Evolutionary conservation across 2,888 invertebrate genomes (phyloP), one percentile per base, ranked within the genome.

Genomic region (Chrysolina oricalcia): DNA sequence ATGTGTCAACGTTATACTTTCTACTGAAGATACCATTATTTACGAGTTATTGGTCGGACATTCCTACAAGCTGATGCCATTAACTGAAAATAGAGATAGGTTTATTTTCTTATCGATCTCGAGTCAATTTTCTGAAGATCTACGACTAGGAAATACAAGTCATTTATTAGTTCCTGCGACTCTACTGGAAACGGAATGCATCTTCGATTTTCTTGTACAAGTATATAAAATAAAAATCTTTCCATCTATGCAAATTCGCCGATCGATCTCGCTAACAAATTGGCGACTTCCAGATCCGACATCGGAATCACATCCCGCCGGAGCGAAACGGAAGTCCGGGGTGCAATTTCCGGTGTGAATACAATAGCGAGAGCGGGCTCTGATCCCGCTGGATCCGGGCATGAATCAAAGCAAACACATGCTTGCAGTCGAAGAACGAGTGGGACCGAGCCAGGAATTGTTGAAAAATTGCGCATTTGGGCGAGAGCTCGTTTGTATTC

Each of bases 251-350:
- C 78, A 78, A 76, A 79, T 79, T 70, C 72, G 63, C 74, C 19
- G 81, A 84, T 85, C 82, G 85, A 84, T 81, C 82, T 82, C 23
- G 70, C 80, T 83, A 84, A 85, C 85, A 87, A 87, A 86, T 87
- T 85, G 86, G 86, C 81, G 84, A 85, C 86, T 86, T 86, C 86
- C 85, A 84, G 82, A 85, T 85, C 82, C 82, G 83, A 84, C 82
- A 83, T 82, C 83, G 80, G 85, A 85, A 72, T 75, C 72, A 43
- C 75, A 50, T 68, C 64, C 73, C 43, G 70, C 84, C 84, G 84
- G 82, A 84, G 83, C 85, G 81, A 80, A 78, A 76, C 85, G 86
- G 86, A 86, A 85, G 86, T 86, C 86, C 85, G 86, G 86, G 85
- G 84, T 82, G 85, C 85, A 86, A 86, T 86, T 86, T 86, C 86